Percentiles rank a stretch among this genome's conserved stretches.
Evolutionary conservation across 2,113 vertebrate genomes (phyloP).

Genomic region (Prionailurus viverrinus): DNA sequence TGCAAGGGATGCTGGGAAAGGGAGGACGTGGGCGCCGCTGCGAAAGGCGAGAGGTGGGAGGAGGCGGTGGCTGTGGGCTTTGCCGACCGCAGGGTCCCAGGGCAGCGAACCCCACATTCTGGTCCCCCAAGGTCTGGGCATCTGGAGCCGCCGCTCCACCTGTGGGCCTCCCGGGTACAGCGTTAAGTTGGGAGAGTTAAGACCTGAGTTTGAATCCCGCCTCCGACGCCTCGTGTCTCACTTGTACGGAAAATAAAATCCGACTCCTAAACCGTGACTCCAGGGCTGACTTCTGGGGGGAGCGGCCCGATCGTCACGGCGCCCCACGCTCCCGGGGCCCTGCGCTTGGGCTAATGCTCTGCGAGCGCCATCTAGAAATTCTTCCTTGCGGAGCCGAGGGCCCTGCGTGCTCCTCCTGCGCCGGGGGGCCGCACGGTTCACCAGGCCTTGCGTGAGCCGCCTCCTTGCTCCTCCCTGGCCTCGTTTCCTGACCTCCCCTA

Average conservation of each 20-base stretch:
- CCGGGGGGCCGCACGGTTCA: background rate
- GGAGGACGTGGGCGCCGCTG: background rate
- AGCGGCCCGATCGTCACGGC: rapidly evolving
- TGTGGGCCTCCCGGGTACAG: background rate
- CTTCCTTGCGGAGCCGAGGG: background rate
- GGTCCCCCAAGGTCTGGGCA: background rate
- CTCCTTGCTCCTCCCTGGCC: background rate
- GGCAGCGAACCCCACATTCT: background rate
- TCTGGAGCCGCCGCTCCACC: background rate
- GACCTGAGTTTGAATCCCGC: background rate
- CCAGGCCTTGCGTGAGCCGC: background rate
- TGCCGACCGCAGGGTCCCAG: background rate
- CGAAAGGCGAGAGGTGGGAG: background rate
- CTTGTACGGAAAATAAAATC: background rate
- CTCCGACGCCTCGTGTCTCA: background rate
- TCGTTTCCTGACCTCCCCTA: background rate
- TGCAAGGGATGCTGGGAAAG: background rate
- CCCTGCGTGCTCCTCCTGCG: rapidly evolving
- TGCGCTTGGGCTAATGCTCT: background rate
- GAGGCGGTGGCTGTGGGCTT: too few relatives aligned
- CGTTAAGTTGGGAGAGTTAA: background rate
- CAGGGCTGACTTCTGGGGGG: background rate
- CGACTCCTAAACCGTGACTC: background rate
- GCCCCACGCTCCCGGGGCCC: rapidly evolving
- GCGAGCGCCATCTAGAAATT: background rate